Evolutionary conservation across 1,140 invertebrate species (phyloP).

Genomic region (Semibalanus balanoides): DNA sequence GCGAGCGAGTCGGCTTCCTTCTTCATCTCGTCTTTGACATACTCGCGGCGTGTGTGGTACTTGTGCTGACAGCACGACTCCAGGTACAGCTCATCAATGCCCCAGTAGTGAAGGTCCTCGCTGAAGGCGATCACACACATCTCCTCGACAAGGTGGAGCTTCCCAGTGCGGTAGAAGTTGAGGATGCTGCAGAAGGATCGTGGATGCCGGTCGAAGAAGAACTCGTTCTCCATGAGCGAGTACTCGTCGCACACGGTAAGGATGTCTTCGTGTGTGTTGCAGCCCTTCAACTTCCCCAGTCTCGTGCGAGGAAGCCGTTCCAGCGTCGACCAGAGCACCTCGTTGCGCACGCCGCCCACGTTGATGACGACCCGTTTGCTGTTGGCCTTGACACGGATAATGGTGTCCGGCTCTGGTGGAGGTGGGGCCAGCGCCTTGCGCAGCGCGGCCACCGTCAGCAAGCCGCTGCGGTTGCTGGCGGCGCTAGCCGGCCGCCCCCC

Average conservation of each 20-base stretch:
- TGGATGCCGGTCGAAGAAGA: constrained; percentile 96
- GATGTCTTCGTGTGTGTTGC: constrained; percentile 90
- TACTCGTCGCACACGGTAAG: constrained; percentile 95
- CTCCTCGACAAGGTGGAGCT: constrained; percentile 93
- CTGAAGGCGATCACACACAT: constrained; percentile 97
- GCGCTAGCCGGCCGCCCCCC: too few species aligned
- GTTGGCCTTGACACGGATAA: constrained; percentile 76
- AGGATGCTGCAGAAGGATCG: constrained; percentile 94
- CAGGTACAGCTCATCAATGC: constrained; percentile 90
- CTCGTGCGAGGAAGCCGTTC: constrained; percentile 89
- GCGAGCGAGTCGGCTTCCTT: constrained; percentile 86
- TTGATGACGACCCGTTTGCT: constrained; percentile 85
- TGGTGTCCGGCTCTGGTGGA: constrained; percentile 86
- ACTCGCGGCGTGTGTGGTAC: constrained; percentile 94
- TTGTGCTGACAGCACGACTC: constrained; percentile 98
- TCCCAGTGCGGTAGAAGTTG: constrained; percentile 95
- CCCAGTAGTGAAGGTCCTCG: constrained; percentile 97
- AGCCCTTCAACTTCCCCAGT: constrained; percentile 76
- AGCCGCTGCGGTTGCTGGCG: too few species aligned
- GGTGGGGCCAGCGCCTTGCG: too few species aligned
- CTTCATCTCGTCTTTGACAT: constrained; percentile 95
- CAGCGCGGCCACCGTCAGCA: too few species aligned
- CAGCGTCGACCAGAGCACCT: constrained; percentile 89
- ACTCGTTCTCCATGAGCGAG: constrained; percentile 91
- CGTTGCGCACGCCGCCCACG: constrained; percentile 90